Evolutionary conservation across 1,140 invertebrate species (phyloP), one percentile per base, ranked within the genome.

Genomic region (Drosophila bocqueti): DNA sequence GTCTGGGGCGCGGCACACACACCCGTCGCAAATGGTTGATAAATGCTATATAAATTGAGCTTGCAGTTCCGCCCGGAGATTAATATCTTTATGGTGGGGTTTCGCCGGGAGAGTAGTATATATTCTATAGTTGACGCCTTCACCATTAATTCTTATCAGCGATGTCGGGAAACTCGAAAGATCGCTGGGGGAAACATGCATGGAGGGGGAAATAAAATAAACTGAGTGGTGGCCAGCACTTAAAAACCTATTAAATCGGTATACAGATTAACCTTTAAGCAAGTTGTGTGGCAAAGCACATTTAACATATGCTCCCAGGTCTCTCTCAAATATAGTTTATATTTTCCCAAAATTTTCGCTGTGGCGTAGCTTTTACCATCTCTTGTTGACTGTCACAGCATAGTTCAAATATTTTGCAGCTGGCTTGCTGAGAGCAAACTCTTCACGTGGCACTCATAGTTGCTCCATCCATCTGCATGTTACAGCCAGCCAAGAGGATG

Each of bases 351-450:
- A 13, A n/a, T 34, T 21, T 43, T 54, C 18, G 3, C 15, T 40
- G n/a, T 11, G 26, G 8, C 31, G 34, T 34, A 38, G 21, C n/a
- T 38, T 26, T 10, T 42, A 40, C 29, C 29, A 38, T 38, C 31
- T 43, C 42, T 34, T 16, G 26, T 16, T 36, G 31, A 15, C 43
- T 45, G 66, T 58, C 21, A 21, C 24, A n/a, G 46, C 45, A 2
- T 29, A 55, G 73, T 34, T 68, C 63, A 50, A 81, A 84, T 76
- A 81, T 84, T 84, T 84, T 84, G 60, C 57, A 50, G 60, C 75
- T 72, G 63, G 78, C 40, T 80, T 81, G 64, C 76, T 43, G 4
- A n/a, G 24, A 65, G 57, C 55, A 38, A 43, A 50, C 69, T 45
- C 55, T 61, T 73, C 71, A 74, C 68, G 71, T 73, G 71, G 68